Evolutionary conservation across 2,113 vertebrate genomes (phyloP).

Genomic region (Charadrius vociferus): DNA sequence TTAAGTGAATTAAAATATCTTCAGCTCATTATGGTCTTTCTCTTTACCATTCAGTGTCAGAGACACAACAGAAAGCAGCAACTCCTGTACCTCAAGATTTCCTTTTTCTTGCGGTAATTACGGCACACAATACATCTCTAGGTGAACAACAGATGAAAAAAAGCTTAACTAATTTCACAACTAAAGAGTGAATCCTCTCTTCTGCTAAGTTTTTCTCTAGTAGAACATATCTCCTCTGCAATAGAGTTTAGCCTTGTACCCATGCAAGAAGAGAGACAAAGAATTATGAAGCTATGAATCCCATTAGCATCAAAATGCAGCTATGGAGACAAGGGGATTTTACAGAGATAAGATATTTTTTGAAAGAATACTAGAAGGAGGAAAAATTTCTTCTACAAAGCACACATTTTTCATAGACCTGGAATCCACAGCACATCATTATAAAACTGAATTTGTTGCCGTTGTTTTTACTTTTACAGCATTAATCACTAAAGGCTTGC

Average conservation of each 20-base stretch:
- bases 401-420: neutral
- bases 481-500: conserved; percentile 21
- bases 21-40: neutral
- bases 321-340: neutral
- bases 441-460: conserved; percentile 7
- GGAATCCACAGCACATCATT: neutral
- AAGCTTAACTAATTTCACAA: neutral
- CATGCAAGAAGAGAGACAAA: neutral
- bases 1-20: neutral
- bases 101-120: neutral
- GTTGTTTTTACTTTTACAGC: conserved; percentile 7
- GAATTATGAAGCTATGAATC: conserved; percentile 23
- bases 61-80: neutral
- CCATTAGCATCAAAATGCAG: conserved; percentile 23
- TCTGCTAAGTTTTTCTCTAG: neutral
- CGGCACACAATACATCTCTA: neutral
- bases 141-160: neutral
- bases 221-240: neutral
- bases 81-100: neutral
- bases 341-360: neutral
- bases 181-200: neutral
- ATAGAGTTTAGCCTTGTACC: neutral
- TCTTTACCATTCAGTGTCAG: neutral
- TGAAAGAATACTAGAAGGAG: neutral
- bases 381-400: neutral